A percentile compares a stretch with the other conserved stretches of the same genome.
Evolutionary conservation across 2,888 invertebrate genomes (phyloP).

Genomic region (Nebria salina): DNA sequence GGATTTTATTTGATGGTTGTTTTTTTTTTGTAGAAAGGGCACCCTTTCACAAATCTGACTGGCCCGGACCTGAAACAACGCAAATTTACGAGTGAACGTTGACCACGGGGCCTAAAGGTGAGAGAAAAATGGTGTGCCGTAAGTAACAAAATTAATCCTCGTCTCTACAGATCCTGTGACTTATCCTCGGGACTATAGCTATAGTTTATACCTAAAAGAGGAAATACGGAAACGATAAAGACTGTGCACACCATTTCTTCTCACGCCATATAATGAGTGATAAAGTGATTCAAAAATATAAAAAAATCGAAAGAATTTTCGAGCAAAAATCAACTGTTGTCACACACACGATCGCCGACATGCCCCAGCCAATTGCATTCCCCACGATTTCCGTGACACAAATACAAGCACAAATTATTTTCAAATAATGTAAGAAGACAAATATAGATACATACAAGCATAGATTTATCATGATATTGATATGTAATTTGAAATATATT

Average conservation of each 20-base stretch:
- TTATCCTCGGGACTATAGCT: too few relatives aligned
- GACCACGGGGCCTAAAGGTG: not conserved
- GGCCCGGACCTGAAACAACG: conserved; percentile 68
- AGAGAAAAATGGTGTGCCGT: not conserved
- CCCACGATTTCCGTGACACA: conserved; percentile 30
- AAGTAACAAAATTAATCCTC: not conserved
- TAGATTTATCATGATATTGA: not conserved
- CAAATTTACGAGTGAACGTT: conserved; percentile 17
- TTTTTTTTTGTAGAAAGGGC: conserved; percentile 27
- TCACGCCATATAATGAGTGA: not conserved
- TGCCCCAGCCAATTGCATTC: conserved; percentile 36
- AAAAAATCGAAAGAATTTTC: not conserved
- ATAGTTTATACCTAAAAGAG: too few relatives aligned
- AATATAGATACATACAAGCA: conserved; percentile 42
- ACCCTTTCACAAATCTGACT: conserved; percentile 67
- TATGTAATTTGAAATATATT: not conserved
- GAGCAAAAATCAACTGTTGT: not conserved
- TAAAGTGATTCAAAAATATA: not conserved
- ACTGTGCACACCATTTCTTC: not conserved
- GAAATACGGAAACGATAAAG: too few relatives aligned
- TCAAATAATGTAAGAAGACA: not conserved
- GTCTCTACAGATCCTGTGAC: not conserved
- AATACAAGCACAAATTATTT: conserved; percentile 22
- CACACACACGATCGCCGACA: conserved; percentile 30
- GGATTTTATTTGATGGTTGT: not conserved